Evolutionary conservation across 2,797 vertebrate genomes (phyloP).

Genomic region (Xyrichtys novacula): DNA sequence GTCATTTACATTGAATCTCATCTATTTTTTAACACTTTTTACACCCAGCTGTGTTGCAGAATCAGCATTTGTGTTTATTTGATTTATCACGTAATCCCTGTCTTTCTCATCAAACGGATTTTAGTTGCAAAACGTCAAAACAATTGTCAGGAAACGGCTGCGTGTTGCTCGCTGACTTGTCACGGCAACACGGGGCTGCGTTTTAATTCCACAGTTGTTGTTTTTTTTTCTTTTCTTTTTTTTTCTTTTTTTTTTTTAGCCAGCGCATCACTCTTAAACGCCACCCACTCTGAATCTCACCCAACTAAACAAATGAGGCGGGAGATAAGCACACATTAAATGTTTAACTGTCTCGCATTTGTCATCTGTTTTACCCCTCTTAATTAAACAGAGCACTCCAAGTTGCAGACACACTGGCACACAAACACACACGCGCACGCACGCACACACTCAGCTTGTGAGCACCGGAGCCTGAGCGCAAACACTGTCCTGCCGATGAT

Average conservation of each 20-base stretch:
- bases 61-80: slow-evolving; percentile 64
- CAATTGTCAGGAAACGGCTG: slow-evolving; percentile 78
- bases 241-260: slow-evolving; percentile 21
- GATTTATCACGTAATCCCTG: slow-evolving; percentile 67
- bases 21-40: slow-evolving; percentile 23
- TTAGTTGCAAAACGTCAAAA: slow-evolving; percentile 78
- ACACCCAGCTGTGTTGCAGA: slow-evolving; percentile 55
- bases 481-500: slow-evolving; percentile 81
- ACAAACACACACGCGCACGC: slow-evolving; percentile 30
- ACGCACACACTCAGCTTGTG: slow-evolving; percentile 56
- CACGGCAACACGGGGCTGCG: slow-evolving; percentile 63
- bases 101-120: slow-evolving; percentile 75
- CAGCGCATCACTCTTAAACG: slow-evolving; percentile 76
- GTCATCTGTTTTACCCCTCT: slow-evolving; percentile 86
- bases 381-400: slow-evolving; percentile 84
- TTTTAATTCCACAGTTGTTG: slow-evolving; percentile 67
- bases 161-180: slow-evolving; percentile 73
- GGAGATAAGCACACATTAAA: slow-evolving; percentile 85
- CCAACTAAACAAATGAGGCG: slow-evolving; percentile 83
- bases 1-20: slow-evolving; percentile 55
- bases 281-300: slow-evolving; percentile 81
- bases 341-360: slow-evolving; percentile 87
- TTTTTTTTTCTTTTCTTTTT: slow-evolving; percentile 28
- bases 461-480: slow-evolving; percentile 77
- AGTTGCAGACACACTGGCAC: slow-evolving; percentile 56